Evolutionary conservation across 1,140 invertebrate species (phyloP), one percentile per base, ranked within the genome.

Genomic region (Megalopta genalis): DNA sequence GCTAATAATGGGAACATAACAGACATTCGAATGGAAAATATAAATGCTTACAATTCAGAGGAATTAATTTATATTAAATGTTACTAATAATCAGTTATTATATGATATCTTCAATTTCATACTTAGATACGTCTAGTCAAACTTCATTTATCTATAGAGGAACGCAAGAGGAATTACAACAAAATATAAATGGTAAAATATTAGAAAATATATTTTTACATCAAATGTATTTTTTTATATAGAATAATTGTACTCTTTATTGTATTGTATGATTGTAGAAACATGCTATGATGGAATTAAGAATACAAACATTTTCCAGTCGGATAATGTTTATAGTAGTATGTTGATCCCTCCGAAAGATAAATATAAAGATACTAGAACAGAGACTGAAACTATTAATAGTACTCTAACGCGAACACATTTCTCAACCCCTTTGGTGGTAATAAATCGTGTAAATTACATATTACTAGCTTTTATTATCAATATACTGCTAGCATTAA

Each of bases 381-480:
- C 39, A 25, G 27, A 63, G 39, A 1, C 39, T 27, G 12, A 64
- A 65, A 21, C 39, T 42, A 18, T 62, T 4, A 0, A 32, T 2
- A 7, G 1, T 23, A 72, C 16, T 74, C 27, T n/a, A 2, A n/a
- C 12, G 23, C 25, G 1, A 32, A 9, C n/a, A 49, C 39, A 39
- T 49, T 0, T 21, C 8, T 59, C 57, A 4, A 59, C 42, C n/a
- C 57, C 14, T 3, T 60, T 21, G 52, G 69, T 88, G 52, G 39
- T 90, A n/a, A 77, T 75, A 32, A 87, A 76, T 80, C 81, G 67
- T 46, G 62, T 83, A 25, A 77, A 74, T 60, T 85, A 86, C 27
- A 54, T 89, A 23, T 49, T 88, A 14, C 67, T 91, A 39, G 90
- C 91, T 14, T 32, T 69, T 46, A 67, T 90, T 75, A 71, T 90